Evolutionary conservation across 2,113 vertebrate species (phyloP).

Genomic region (Oostethus manadensis): DNA sequence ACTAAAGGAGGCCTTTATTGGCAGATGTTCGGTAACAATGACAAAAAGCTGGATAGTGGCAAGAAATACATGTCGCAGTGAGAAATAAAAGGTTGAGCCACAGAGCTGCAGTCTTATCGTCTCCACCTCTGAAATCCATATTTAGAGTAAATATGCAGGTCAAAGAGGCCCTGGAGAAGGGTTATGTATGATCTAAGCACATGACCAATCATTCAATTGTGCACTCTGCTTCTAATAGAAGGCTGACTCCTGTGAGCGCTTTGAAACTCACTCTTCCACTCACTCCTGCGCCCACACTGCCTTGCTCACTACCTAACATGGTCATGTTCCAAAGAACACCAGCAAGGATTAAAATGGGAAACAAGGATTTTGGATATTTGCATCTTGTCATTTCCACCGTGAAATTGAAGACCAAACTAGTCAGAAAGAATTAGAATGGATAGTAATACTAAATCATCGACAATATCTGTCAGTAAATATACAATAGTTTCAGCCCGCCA

Average conservation of each 20-base stretch:
- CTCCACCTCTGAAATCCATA: not conserved
- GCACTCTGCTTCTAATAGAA: constrained; percentile 31
- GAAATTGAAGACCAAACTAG: constrained; percentile 16
- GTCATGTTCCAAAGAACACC: constrained; percentile 42
- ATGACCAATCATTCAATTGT: constrained; percentile 28
- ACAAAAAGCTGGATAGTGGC: not conserved
- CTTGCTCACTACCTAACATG: constrained; percentile 55
- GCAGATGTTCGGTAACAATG: constrained; percentile 4
- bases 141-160: not conserved
- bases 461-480: too few relatives aligned
- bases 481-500: too few relatives aligned
- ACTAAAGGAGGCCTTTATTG: too few relatives aligned
- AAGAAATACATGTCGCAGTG: constrained; percentile 5
- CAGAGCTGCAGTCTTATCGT: not conserved
- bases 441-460: not conserved
- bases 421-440: constrained; percentile 23
- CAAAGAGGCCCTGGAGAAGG: constrained; percentile 5
- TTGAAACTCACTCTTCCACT: constrained; percentile 54
- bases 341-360: constrained; percentile 43
- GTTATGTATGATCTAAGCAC: constrained; percentile 23
- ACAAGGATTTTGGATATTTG: constrained; percentile 40
- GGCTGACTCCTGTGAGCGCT: constrained; percentile 47
- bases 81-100: constrained; percentile 14
- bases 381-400: constrained; percentile 10
- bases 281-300: constrained; percentile 59